phyloP scores from a whole-genome alignment of 2,888 invertebrate species.

The Lymantria monacha region DNA sequence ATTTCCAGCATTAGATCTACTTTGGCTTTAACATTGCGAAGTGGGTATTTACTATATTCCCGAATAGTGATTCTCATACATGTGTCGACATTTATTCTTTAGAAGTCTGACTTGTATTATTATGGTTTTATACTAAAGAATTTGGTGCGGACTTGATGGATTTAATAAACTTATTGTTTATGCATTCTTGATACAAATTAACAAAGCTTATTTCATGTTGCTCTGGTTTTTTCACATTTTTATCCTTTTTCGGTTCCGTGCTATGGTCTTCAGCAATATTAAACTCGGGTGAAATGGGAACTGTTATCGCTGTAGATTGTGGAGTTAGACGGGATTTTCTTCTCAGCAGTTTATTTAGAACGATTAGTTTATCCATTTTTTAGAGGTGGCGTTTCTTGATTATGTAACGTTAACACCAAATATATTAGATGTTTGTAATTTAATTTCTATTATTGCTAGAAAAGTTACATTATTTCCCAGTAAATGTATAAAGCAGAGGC shows the following conservation, averaged over 20 bases:
- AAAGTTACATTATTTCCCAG: too few relatives aligned
- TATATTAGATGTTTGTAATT: too few relatives aligned
- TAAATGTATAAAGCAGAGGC: too few relatives aligned
- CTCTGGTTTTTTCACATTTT: neutral
- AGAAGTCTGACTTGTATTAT: neutral
- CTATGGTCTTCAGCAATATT: neutral
- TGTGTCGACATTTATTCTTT: slow-evolving; percentile 1
- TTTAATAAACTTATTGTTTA: neutral
- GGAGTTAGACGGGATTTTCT: neutral
- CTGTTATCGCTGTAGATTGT: neutral
- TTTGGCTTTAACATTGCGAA: neutral
- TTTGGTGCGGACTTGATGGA: neutral
- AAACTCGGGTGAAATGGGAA: neutral
- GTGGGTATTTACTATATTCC: neutral
- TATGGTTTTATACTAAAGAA: slow-evolving; percentile 1
- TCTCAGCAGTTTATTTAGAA: slow-evolving; percentile 23
- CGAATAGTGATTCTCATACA: neutral
- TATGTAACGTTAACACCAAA: too few relatives aligned
- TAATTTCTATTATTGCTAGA: too few relatives aligned
- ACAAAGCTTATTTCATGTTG: slow-evolving; percentile 35
- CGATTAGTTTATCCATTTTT: slow-evolving; percentile 36
- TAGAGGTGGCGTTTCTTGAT: neutral
- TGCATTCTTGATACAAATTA: slow-evolving; percentile 30
- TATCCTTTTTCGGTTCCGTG: neutral
- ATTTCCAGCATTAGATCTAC: slow-evolving; percentile 24